These are phyloP conservation scores for Drosophila nasuta DNA, from an alignment of 1,140 invertebrate species.

Conservation along the genomic window DNA sequence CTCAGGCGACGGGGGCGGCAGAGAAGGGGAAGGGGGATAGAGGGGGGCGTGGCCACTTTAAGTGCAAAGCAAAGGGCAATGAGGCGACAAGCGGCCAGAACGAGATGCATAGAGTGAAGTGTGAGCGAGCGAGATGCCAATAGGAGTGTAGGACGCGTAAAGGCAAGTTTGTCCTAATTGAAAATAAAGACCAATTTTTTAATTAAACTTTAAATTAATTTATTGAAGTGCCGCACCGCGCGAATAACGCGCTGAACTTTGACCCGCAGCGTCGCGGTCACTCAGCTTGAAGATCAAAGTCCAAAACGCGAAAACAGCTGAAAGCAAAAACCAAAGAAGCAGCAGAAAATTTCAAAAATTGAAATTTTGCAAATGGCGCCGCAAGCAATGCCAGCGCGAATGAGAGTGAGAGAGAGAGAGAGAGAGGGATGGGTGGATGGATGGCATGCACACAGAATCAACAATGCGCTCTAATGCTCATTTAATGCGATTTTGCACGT, in stretches of 20 bases:
- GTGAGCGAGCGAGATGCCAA: too few species aligned
- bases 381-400: background rate
- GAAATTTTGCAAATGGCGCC: conserved; percentile 45
- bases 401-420: too few species aligned
- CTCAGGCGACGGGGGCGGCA: too few species aligned
- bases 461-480: conserved; percentile 80
- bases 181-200: conserved; percentile 82
- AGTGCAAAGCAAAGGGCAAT: conserved; percentile 7
- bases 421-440: too few species aligned
- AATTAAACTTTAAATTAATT: conserved; percentile 83
- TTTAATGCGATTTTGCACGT: conserved; percentile 82
- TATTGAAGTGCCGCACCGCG: conserved; percentile 69
- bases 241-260: conserved; percentile 48
- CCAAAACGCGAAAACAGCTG: background rate
- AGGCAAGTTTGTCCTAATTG: conserved; percentile 60
- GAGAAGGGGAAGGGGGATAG: too few species aligned
- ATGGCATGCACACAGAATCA: conserved; percentile 50
- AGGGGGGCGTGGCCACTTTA: conserved; percentile 32
- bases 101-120: background rate
- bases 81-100: background rate
- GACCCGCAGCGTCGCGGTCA: conserved; percentile 60
- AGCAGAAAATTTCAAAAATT: conserved; percentile 21
- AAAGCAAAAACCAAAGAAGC: background rate
- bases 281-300: conserved; percentile 56
- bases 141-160: too few species aligned